Evolutionary conservation across 2,888 invertebrate species (phyloP).

Genomic region (Bruchidius siliquastri): DNA sequence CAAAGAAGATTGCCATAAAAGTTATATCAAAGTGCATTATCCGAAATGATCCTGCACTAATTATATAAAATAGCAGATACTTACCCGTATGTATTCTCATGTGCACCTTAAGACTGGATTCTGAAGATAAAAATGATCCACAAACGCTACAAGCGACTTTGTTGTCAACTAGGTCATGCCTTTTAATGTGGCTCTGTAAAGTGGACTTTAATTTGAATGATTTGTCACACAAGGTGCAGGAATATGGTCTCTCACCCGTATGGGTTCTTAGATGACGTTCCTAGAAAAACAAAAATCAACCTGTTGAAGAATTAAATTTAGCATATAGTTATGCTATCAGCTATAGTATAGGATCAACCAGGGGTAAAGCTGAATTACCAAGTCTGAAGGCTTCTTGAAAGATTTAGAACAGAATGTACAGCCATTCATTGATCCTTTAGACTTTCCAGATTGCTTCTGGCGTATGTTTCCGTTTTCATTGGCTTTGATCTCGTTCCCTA

Average conservation of each 20-base stretch:
- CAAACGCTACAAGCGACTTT: conserved; percentile 60
- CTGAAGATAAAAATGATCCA: conserved; percentile 58
- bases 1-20: no score
- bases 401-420: conserved; percentile 59
- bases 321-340: no score
- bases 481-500: background rate
- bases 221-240: conserved; percentile 52
- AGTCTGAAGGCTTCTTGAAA: conserved; percentile 65
- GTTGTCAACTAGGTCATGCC: conserved; percentile 53
- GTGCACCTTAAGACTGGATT: conserved; percentile 63
- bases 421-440: conserved; percentile 5
- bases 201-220: conserved; percentile 64
- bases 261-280: conserved; percentile 63
- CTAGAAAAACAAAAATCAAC: conserved; percentile 28
- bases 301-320: conserved; percentile 7
- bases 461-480: background rate
- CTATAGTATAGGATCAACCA: no score
- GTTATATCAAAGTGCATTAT: no score
- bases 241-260: conserved; percentile 65
- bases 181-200: conserved; percentile 54
- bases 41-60: no score
- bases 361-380: conserved; percentile 40
- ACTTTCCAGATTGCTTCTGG: background rate
- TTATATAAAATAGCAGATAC: conserved; percentile 1
- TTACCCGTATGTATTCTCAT: conserved; percentile 61